A percentile compares a stretch with the other conserved stretches of the same genome.
Conservation (phyloP, 2,888 invertebrate species). For the Lagria hirta region DNA sequence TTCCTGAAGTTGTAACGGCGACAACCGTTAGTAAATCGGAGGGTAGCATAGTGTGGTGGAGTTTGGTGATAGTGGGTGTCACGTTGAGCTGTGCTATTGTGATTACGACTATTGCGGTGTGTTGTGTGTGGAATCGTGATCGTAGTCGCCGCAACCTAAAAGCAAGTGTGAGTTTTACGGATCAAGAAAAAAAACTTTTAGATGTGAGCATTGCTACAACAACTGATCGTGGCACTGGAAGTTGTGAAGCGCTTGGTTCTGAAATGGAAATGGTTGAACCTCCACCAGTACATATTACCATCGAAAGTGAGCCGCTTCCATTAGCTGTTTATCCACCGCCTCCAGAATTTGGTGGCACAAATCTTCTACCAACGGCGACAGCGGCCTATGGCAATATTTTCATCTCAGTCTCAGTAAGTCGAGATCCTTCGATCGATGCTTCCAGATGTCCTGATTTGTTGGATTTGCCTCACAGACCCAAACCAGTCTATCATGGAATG, state of each 20-base stretch:
- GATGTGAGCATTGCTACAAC: constrained; percentile 78
- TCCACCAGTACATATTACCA: constrained; percentile 57
- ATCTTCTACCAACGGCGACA: constrained; percentile 46
- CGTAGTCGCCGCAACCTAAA: constrained; percentile 69
- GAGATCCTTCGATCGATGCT: constrained; percentile 67
- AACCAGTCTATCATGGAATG: constrained; percentile 53
- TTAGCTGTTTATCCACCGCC: constrained; percentile 56
- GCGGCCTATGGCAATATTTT: constrained; percentile 76
- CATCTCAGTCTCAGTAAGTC: constrained; percentile 78
- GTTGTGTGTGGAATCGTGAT: constrained; percentile 59
- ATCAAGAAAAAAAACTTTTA: constrained; percentile 83
- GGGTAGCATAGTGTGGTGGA: constrained; percentile 70
- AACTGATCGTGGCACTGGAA: constrained; percentile 62
- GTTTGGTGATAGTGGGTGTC: constrained; percentile 71
- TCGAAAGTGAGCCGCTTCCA: constrained; percentile 55
- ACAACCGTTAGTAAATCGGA: constrained; percentile 76
- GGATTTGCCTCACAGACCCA: constrained; percentile 65
- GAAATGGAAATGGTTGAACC: constrained; percentile 59
- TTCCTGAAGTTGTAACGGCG: constrained; percentile 71
- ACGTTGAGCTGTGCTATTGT: constrained; percentile 64
- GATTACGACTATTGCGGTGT: constrained; percentile 63
- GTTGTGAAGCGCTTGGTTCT: constrained; percentile 59
- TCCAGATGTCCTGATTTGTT: constrained; percentile 80
- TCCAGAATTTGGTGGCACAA: constrained; percentile 62
- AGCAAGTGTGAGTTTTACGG: constrained; percentile 79